Evolutionary conservation across 2,113 vertebrate genomes (phyloP), one percentile per base, ranked within the genome.

Genomic region (Deroptyus accipitrinus): DNA sequence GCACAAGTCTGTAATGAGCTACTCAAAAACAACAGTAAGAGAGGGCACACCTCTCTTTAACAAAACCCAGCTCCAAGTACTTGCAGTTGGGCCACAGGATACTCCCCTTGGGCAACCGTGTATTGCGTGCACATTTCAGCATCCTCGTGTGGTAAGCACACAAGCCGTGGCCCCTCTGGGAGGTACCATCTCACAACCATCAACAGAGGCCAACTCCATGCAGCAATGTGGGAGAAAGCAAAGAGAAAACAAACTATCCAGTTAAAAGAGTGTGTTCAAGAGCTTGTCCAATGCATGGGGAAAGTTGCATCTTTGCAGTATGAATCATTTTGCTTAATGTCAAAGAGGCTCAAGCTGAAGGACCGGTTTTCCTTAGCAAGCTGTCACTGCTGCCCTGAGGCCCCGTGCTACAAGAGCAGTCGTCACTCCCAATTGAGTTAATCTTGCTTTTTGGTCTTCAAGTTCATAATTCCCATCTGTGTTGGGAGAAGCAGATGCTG

Each of bases 391-490:
- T 70, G 9, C 42, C 59, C 41, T 57, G 68, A 74, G 68, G 44
- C 30, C 18, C 7, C 10, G 28, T 54, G 39, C 39, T 55, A 55
- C 27, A 42, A 37, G 55, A 64, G 17, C 61, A 52, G 31, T 5
- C 0, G 0, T 24, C 12, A 11, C n/a, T 41, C 41, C 16, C 30
- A 30, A 9, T 62, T 2, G 1, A 62, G n/a, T 69, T 79, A 25
- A 64, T 61, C 24, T 49, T 75, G 31, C 13, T 64, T 61, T 83
- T 63, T 64, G 42, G 24, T 61, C 52, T 59, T 59, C 52, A 78
- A 27, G 14, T 46, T 83, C 31, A 15, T 49, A 76, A 39, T 31
- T 61, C 39, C 18, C 0, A 0, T 59, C 42, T 49, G 37, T 48
- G 13, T 8, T 48, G 44, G 37, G 39, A 66, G 63, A 61, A 55